Percentiles rank a stretch among this genome's conserved stretches.
These are phyloP conservation scores for Eretmocerus hayati DNA, from an alignment of 2,888 invertebrate genomes.

Conservation along the genomic window DNA sequence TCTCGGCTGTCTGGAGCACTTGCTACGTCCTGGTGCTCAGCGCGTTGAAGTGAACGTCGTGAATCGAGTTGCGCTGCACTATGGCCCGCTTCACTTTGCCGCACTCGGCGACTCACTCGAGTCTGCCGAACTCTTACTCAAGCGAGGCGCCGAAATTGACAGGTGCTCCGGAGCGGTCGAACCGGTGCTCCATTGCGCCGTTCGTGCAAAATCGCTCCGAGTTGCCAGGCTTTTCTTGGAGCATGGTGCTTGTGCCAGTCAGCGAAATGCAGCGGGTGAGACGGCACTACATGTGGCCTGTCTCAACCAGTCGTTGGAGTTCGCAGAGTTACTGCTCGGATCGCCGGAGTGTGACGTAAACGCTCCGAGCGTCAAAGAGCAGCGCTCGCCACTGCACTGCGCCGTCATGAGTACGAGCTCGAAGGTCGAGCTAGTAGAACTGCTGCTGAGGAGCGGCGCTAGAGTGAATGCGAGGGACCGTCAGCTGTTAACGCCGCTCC, in stretches of 20 bases:
- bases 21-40: conserved; percentile 63
- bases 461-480: conserved; percentile 42
- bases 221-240: conserved; percentile 44
- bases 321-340: conserved; percentile 38
- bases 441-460: conserved; percentile 37
- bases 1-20: conserved; percentile 60
- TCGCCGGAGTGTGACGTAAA: conserved; percentile 41
- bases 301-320: conserved; percentile 38
- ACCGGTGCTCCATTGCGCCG: conserved; percentile 51
- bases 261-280: conserved; percentile 44
- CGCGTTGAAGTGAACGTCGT: conserved; percentile 51
- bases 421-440: conserved; percentile 36
- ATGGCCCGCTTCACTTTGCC: conserved; percentile 50
- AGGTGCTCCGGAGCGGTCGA: conserved; percentile 37
- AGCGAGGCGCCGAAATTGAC: conserved; percentile 42
- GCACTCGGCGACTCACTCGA: conserved; percentile 48
- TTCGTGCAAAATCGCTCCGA: conserved; percentile 38
- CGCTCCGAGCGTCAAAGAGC: conserved; percentile 40
- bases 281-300: conserved; percentile 51
- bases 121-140: conserved; percentile 45
- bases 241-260: conserved; percentile 45
- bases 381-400: conserved; percentile 46
- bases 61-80: conserved; percentile 31
- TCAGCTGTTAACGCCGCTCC: conserved; percentile 46
- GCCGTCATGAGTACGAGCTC: conserved; percentile 44